Base-by-base conservation (phyloP, 1,140 invertebrate genomes). In the Dreissena polymorpha region DNA sequence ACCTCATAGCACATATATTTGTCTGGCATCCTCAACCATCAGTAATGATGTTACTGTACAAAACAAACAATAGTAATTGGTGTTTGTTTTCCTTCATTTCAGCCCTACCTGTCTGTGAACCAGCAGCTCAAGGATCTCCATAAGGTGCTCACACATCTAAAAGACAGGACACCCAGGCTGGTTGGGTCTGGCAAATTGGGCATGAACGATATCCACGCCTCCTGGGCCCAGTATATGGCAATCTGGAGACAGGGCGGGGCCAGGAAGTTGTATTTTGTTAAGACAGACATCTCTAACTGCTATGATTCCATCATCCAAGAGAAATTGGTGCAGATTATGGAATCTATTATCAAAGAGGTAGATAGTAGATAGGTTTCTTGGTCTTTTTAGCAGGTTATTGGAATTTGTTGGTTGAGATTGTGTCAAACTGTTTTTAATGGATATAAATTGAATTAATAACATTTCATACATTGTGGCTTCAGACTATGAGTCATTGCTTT, bases 261-360 rank as follows among this genome's bases (percentile, higher is more conserved):
- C 23, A 70, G 68, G 68, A 25, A 53, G 23, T 69, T 90, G 16
- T 90, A 87, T 65, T 90, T 90, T 86, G 88, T 88, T 29, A 89
- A 89, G 72, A 86, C 86, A 51, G 89, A 90, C 78, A 85, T 90
- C 50, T 83, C 60, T 49, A 86, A 83, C 18, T 90, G 89, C 73
- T 90, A 85, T 85, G 88, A 90, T 76, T 74, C 82, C 21, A 88
- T 90, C 16, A 50, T 67, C n/a, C 88, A 86, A 55, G 53, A 85
- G 21, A 88, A 86, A 39, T 63, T 90, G 3, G 85, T 83, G 25
- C 23, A 13, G 16, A 86, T 90, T 18, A 53, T 90, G 21, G 74
- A 82, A 16, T 55, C 69, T 51, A 78, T 88, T 27, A 63, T 90
- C 0, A 55, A 57, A 49, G 72, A 86, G 82, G 89, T 90, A 83